These are phyloP conservation scores for Monochamus alternatus DNA, from an alignment of 2,888 invertebrate species.

Conservation along the genomic window DNA sequence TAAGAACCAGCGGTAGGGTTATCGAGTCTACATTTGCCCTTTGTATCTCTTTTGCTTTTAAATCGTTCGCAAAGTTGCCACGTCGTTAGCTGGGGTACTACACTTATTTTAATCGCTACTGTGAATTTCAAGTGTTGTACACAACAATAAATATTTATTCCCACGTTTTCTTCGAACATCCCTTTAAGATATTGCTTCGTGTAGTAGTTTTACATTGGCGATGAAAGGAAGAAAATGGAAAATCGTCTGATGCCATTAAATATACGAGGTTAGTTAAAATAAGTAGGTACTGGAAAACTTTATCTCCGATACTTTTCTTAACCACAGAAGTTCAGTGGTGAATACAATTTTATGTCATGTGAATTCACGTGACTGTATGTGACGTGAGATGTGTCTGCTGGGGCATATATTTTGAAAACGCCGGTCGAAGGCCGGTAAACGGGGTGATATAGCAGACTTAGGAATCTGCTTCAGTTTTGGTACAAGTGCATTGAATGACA, in stretches of 20 bases:
- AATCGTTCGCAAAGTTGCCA: slow-evolving; percentile 11
- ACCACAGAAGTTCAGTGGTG: no score
- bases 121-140: background rate
- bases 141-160: background rate
- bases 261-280: no score
- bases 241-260: no score
- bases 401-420: no score
- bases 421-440: background rate
- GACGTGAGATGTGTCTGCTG: no score
- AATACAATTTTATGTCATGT: no score
- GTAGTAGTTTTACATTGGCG: no score
- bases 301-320: no score
- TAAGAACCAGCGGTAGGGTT: slow-evolving; percentile 66
- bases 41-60: slow-evolving; percentile 29
- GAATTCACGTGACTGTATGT: no score
- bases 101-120: background rate
- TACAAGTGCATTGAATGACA: slow-evolving; percentile 63
- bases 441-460: slow-evolving; percentile 49
- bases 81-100: background rate
- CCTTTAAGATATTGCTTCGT: no score
- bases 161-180: background rate
- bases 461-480: slow-evolving; percentile 63
- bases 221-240: no score
- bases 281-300: no score
- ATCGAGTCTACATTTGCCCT: slow-evolving; percentile 48